Conservation (phyloP, 2,797 vertebrate species). For the Oryzias dopingdopingensis region DNA sequence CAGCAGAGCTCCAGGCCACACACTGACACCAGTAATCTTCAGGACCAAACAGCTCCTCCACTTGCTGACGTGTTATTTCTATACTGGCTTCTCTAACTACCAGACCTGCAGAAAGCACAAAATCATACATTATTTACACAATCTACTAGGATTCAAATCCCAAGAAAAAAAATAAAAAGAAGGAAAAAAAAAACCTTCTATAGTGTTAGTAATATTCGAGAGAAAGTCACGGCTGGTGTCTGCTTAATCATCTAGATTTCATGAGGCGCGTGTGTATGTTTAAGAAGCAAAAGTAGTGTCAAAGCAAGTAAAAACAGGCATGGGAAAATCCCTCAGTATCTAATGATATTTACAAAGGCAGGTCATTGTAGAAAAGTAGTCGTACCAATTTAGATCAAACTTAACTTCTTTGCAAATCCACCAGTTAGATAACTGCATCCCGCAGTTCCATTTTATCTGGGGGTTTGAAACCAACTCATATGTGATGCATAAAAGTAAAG, state of each 20-base stretch:
- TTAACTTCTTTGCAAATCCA: conserved; percentile 25
- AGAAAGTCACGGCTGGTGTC: conserved; percentile 10
- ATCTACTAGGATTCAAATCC: conserved; percentile 1
- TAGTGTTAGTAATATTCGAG: neutral
- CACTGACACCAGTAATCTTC: conserved; percentile 99
- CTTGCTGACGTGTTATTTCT: conserved; percentile 79
- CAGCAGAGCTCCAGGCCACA: conserved; percentile 95
- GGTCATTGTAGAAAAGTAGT: conserved; percentile 32
- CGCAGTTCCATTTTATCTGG: conserved; percentile 21
- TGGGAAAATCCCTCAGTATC: conserved; percentile 34
- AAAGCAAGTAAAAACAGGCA: conserved; percentile 28
- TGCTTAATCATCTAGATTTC: conserved; percentile 19
- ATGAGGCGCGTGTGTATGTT: conserved; percentile 30
- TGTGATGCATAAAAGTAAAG: conserved; percentile 31
- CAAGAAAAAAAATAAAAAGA: conserved; percentile 4
- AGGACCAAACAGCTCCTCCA: conserved; percentile 92
- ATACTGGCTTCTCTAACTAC: conserved; percentile 94
- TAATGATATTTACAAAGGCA: conserved; percentile 36
- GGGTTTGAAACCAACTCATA: conserved; percentile 34
- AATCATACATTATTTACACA: conserved; percentile 12
- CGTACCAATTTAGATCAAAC: conserved; percentile 35
- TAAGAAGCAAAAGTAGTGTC: conserved; percentile 20
- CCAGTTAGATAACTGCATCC: conserved; percentile 36
- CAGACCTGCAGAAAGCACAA: conserved; percentile 66
- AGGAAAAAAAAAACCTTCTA: neutral